A percentile compares a stretch with the other conserved stretches of the same genome.
Evolutionary conservation across 2,113 vertebrate species (phyloP).

Genomic region (Seriola rivoliana): DNA sequence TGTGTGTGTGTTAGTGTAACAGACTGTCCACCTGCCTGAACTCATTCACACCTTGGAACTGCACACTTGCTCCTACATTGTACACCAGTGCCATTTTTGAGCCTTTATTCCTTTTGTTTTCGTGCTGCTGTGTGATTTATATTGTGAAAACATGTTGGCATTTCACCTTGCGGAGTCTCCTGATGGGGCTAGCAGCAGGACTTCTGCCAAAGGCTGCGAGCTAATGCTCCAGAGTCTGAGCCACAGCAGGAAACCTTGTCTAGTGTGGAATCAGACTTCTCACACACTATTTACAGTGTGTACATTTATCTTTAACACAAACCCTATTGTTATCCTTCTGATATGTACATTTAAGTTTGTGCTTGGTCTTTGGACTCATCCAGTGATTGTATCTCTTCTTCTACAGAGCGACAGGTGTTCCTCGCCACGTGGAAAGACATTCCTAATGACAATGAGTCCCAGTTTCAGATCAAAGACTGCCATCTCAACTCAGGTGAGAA

Average conservation of each 20-base stretch:
- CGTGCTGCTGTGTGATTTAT: conserved; percentile 38
- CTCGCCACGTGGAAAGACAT: conserved; percentile 99
- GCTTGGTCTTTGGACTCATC: conserved; percentile 17
- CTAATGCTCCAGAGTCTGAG: conserved; percentile 41
- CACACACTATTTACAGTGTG: not conserved
- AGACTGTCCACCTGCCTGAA: conserved; percentile 8
- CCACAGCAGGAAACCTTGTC: conserved; percentile 42
- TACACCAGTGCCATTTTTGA: not conserved
- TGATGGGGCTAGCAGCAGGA: conserved; percentile 42
- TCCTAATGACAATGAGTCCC: conserved; percentile 94
- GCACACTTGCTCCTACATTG: conserved; percentile 18
- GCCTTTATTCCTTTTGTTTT: not conserved
- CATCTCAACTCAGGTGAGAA: conserved; percentile 91
- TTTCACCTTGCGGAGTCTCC: conserved; percentile 36
- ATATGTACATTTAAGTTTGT: not conserved
- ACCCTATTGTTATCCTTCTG: not conserved
- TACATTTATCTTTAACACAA: not conserved
- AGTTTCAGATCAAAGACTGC: conserved; percentile 97
- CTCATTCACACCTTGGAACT: not conserved
- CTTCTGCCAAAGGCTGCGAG: conserved; percentile 41
- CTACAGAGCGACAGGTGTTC: conserved; percentile 94
- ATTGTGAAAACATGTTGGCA: conserved; percentile 29
- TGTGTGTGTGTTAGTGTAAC: not conserved
- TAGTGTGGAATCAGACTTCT: conserved; percentile 9
- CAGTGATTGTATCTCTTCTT: conserved; percentile 47